A percentile compares a stretch with the other conserved stretches of the same genome.
These are phyloP conservation scores for Capitulum mitella DNA, from an alignment of 2,888 invertebrate genomes.

Conservation along the genomic window DNA sequence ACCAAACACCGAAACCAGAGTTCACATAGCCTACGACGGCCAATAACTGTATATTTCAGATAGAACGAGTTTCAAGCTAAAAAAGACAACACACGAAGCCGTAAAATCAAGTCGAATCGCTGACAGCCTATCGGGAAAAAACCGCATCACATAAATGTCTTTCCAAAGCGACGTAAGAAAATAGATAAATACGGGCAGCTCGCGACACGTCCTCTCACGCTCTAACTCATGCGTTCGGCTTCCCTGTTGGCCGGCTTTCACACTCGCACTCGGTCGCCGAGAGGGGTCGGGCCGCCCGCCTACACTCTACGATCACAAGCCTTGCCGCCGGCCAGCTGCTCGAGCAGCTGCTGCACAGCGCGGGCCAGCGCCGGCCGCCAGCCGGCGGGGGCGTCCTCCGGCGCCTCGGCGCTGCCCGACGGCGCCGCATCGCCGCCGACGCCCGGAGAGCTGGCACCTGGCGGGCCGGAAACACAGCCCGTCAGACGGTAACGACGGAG, in stretches of 20 bases:
- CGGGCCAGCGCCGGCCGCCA: not conserved
- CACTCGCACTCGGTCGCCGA: no score
- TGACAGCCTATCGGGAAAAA: not conserved
- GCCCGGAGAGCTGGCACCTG: not conserved
- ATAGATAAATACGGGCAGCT: slow-evolving; percentile 16
- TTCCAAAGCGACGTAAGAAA: slow-evolving; percentile 23
- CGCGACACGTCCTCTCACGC: no score
- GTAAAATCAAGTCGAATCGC: not conserved
- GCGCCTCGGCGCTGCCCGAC: not conserved
- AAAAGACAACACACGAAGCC: slow-evolving; percentile 5
- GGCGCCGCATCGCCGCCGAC: not conserved
- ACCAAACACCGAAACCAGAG: not conserved
- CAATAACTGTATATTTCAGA: slow-evolving; percentile 13
- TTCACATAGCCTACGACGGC: not conserved
- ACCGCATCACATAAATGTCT: slow-evolving; percentile 23
- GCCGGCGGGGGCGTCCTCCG: not conserved
- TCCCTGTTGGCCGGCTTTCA: no score
- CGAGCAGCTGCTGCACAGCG: not conserved
- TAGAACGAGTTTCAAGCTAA: not conserved
- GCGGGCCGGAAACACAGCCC: no score
- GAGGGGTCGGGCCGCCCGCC: not conserved
- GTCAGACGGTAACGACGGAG: no score
- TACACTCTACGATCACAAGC: slow-evolving; percentile 18
- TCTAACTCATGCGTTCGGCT: no score
- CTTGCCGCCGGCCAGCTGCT: not conserved